These are phyloP conservation scores for Cydia amplana DNA, from an alignment of 1,140 invertebrate genomes.

Conservation along the genomic window DNA sequence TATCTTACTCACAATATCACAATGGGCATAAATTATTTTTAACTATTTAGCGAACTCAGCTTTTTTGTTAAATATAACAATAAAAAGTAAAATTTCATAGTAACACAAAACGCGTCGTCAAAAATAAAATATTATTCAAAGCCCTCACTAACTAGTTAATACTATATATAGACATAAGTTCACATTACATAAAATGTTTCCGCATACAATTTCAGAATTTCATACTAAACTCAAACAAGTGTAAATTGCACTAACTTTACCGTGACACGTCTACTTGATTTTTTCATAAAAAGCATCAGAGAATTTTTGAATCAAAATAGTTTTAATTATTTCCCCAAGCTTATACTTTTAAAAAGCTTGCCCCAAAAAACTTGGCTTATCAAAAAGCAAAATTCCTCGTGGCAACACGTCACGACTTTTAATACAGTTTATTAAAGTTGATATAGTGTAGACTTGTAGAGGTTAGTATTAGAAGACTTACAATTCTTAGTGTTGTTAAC, in stretches of 20 bases:
- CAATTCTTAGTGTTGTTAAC: too few relatives aligned
- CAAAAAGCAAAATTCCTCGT: neutral
- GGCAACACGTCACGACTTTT: neutral
- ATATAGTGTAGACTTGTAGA: too few relatives aligned
- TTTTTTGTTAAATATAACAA: too few relatives aligned
- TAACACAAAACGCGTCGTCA: too few relatives aligned
- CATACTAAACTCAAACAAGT: neutral
- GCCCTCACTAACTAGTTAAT: neutral
- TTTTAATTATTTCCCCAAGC: conserved; percentile 10
- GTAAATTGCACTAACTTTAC: neutral
- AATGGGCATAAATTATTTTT: too few relatives aligned
- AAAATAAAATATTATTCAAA: neutral
- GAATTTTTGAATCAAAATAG: neutral
- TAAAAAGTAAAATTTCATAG: too few relatives aligned
- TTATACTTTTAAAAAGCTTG: neutral
- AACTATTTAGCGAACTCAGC: too few relatives aligned
- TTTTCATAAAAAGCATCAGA: neutral
- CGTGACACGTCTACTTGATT: neutral
- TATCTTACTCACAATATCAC: too few relatives aligned
- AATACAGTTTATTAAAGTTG: conserved; percentile 16
- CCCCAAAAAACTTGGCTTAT: conserved; percentile 10
- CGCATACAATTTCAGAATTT: neutral
- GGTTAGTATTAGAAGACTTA: too few relatives aligned
- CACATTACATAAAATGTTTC: neutral
- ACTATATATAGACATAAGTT: neutral